Conservation (phyloP, 2,797 vertebrate genomes). For the Megaceryle alcyon region DNA sequence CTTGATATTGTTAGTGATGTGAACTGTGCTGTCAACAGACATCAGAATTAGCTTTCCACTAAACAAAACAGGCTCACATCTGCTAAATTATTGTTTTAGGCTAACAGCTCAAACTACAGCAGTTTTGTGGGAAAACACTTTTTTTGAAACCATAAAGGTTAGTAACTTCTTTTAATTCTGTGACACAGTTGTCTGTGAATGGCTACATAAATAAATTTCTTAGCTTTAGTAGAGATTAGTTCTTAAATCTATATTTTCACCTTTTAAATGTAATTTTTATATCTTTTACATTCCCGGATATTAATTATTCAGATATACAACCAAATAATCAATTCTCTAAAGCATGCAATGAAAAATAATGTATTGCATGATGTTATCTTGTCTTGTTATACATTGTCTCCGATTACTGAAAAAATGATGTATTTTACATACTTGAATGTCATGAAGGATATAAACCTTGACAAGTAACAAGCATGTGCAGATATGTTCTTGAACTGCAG, state of each 20-base stretch:
- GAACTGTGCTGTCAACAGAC: background rate
- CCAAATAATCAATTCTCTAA: background rate
- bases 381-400: background rate
- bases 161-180: background rate
- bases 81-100: background rate
- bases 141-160: background rate
- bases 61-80: background rate
- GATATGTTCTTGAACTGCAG: background rate
- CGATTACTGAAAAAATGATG: background rate
- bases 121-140: background rate
- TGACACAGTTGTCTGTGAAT: background rate
- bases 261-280: background rate
- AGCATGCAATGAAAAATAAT: background rate
- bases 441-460: background rate
- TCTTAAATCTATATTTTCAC: background rate
- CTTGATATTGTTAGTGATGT: background rate
- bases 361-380: background rate
- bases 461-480: background rate
- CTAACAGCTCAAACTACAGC: background rate
- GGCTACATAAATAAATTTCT: background rate
- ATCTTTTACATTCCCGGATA: background rate
- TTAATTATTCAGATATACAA: background rate
- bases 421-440: background rate
- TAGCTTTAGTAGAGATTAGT: background rate
- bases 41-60: background rate